Percentiles rank a stretch among this genome's conserved stretches.
Conservation (phyloP, 2,797 vertebrate species). For the Spinibarbus caldwelli region DNA sequence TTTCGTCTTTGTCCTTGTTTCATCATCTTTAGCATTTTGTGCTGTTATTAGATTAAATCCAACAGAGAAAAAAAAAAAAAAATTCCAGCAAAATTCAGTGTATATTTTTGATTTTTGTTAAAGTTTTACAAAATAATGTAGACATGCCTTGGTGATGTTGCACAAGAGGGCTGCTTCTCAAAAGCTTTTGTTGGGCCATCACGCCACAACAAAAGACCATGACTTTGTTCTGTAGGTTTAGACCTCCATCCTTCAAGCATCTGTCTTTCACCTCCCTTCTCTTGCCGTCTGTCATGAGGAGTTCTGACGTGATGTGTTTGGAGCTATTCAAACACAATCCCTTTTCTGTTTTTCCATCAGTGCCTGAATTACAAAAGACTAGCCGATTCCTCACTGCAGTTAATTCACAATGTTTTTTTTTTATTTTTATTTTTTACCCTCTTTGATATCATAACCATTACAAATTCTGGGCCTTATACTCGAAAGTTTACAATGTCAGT, state of each 20-base stretch:
- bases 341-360: slow-evolving; percentile 64
- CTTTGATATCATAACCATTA: slow-evolving; percentile 12
- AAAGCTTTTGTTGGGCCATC: slow-evolving; percentile 32
- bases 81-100: too few species aligned
- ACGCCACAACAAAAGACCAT: slow-evolving; percentile 26
- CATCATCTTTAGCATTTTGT: slow-evolving; percentile 10
- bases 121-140: not conserved
- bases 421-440: too few species aligned
- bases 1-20: slow-evolving; percentile 19
- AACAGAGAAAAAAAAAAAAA: not conserved
- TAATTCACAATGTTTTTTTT: not conserved
- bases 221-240: slow-evolving; percentile 29
- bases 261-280: slow-evolving; percentile 29
- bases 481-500: slow-evolving; percentile 69
- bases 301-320: slow-evolving; percentile 51
- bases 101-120: not conserved
- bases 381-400: slow-evolving; percentile 15
- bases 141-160: not conserved
- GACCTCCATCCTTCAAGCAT: slow-evolving; percentile 7
- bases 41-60: not conserved
- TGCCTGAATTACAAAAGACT: slow-evolving; percentile 47
- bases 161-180: slow-evolving; percentile 28
- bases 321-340: slow-evolving; percentile 39
- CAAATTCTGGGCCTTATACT: slow-evolving; percentile 69
- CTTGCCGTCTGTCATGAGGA: slow-evolving; percentile 34